A percentile compares a stretch with the other conserved stretches of the same genome.
phyloP scores from a whole-genome alignment of 2,113 vertebrate genomes.

The Myodes glareolus region DNA sequence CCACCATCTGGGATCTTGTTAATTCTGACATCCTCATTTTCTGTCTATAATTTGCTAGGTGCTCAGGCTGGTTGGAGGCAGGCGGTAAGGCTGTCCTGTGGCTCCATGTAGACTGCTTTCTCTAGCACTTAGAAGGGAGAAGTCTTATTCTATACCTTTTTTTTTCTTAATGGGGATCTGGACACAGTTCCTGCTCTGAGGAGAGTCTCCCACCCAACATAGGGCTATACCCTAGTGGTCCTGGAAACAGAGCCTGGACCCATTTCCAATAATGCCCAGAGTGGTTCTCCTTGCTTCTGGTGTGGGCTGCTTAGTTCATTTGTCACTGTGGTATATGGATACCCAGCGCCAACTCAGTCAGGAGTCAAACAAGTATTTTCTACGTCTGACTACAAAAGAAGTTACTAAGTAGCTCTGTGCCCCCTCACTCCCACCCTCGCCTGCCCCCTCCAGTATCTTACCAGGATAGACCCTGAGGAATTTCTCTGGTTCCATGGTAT shows the following conservation, averaged over 20 bases:
- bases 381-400: background rate
- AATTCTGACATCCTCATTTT: too few relatives aligned
- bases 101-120: background rate
- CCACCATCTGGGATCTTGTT: background rate
- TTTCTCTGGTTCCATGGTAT: slow-evolving; percentile 84
- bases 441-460: slow-evolving; percentile 68
- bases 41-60: background rate
- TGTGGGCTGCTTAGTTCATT: background rate
- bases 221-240: background rate
- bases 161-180: background rate
- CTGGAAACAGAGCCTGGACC: background rate
- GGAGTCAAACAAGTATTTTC: background rate
- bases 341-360: background rate
- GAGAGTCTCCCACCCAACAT: background rate
- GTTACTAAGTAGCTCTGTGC: background rate
- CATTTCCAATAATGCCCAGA: background rate
- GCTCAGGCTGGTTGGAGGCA: background rate
- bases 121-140: background rate
- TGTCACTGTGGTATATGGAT: background rate
- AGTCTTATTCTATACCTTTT: background rate
- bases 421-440: too few relatives aligned
- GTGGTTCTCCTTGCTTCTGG: background rate
- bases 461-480: slow-evolving; percentile 93
- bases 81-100: too few relatives aligned
- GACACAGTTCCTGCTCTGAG: background rate